Percentiles rank a stretch among this genome's conserved stretches.
These are phyloP conservation scores for Apotomis turbidana DNA, from an alignment of 2,888 invertebrate species.

Conservation along the genomic window DNA sequence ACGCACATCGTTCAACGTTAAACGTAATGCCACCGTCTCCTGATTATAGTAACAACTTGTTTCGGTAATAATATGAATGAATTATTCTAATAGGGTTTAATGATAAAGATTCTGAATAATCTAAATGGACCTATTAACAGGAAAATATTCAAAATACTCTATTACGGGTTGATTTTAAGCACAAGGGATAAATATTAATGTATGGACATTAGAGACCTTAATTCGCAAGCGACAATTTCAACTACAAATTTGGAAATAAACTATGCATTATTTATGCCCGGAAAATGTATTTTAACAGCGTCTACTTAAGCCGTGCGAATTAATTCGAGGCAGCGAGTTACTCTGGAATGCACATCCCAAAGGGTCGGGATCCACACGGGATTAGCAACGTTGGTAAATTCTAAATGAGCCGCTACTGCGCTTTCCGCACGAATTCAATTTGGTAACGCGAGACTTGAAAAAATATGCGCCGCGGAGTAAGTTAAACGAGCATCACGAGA, in stretches of 20 bases:
- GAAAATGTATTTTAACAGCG: constrained; percentile 9
- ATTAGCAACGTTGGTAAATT: constrained; percentile 45
- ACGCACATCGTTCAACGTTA: no score
- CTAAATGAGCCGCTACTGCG: constrained; percentile 43
- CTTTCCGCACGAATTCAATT: constrained; percentile 36
- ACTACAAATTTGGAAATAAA: constrained; percentile 6
- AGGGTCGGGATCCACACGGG: constrained; percentile 42
- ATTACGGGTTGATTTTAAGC: no score
- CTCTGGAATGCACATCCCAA: constrained; percentile 41
- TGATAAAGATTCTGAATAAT: no score
- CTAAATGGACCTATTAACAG: no score
- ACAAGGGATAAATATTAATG: no score
- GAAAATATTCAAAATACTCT: no score
- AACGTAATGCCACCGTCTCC: no score
- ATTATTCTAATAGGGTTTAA: no score
- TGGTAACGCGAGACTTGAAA: constrained; percentile 27
- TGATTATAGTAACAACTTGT: no score
- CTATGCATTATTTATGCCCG: constrained; percentile 7
- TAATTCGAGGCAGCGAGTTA: constrained; percentile 35
- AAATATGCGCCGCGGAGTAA: constrained; percentile 19
- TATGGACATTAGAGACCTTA: neutral
- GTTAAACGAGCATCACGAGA: constrained; percentile 11
- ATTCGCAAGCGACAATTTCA: neutral
- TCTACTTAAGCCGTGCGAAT: constrained; percentile 27
- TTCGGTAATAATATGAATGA: no score